phyloP scores from a whole-genome alignment of 2,888 invertebrate genomes.

The Metallyticus violacea region DNA sequence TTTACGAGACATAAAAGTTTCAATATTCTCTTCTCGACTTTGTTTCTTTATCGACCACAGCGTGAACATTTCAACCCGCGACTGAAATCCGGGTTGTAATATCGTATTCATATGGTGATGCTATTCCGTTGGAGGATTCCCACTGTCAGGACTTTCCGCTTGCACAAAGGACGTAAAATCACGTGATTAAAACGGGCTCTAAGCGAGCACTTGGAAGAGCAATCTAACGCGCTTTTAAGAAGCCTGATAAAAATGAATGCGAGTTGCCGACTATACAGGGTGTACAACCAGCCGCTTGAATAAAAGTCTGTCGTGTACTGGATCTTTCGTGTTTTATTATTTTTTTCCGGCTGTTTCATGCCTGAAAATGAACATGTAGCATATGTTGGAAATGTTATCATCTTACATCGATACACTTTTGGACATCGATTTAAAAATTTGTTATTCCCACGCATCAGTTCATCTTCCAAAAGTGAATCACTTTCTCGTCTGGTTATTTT shows the following conservation, averaged over 20 bases:
- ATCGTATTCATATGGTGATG: not conserved
- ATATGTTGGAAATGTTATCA: too few species aligned
- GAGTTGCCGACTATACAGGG: not conserved
- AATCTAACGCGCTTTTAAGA: not conserved
- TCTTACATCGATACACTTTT: too few species aligned
- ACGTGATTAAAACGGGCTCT: not conserved
- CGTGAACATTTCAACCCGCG: not conserved
- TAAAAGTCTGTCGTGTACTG: too few species aligned
- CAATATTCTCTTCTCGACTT: constrained; percentile 14
- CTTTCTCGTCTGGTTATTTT: too few species aligned
- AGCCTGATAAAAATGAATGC: not conserved
- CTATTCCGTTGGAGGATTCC: not conserved
- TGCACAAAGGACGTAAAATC: not conserved
- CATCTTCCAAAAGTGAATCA: too few species aligned
- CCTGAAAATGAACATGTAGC: too few species aligned
- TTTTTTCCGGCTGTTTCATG: too few species aligned
- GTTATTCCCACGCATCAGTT: too few species aligned
- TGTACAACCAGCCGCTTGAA: too few species aligned
- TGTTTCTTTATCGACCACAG: constrained; percentile 3
- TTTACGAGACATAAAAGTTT: constrained; percentile 20
- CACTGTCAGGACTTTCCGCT: not conserved
- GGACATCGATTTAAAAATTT: too few species aligned
- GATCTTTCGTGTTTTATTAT: too few species aligned
- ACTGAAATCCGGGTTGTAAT: not conserved
- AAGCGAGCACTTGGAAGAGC: not conserved